A percentile compares a stretch with the other conserved stretches of the same genome.
Conservation (phyloP, 2,113 vertebrate species). For the Scalopus aquaticus region DNA sequence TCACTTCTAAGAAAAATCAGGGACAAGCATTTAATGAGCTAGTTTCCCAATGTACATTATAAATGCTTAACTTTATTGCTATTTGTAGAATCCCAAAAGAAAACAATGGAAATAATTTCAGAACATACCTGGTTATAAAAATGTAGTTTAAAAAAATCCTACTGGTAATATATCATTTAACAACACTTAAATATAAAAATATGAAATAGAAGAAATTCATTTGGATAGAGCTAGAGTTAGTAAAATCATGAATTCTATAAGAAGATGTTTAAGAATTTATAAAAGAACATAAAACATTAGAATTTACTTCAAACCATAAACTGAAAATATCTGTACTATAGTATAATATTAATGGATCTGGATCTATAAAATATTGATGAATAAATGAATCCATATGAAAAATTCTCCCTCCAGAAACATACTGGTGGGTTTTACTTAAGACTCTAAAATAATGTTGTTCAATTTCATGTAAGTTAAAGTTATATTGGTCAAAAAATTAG, state of each 20-base stretch:
- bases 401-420: background rate
- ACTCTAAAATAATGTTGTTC: background rate
- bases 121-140: background rate
- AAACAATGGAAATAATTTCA: slow-evolving; percentile 23
- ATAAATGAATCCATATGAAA: background rate
- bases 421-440: background rate
- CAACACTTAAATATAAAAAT: slow-evolving; percentile 20
- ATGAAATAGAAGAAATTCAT: background rate
- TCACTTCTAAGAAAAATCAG: background rate
- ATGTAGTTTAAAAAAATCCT: background rate
- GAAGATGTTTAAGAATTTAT: background rate
- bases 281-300: background rate
- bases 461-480: background rate
- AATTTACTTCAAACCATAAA: background rate
- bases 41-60: background rate
- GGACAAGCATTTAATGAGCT: background rate
- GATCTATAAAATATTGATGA: background rate
- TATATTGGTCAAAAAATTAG: background rate
- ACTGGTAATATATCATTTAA: background rate
- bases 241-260: background rate
- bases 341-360: background rate
- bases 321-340: background rate
- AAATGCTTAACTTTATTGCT: background rate
- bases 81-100: background rate
- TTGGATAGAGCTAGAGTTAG: background rate